Base-by-base conservation (phyloP, 2,888 invertebrate species). In the Priocnemis perturbator region DNA sequence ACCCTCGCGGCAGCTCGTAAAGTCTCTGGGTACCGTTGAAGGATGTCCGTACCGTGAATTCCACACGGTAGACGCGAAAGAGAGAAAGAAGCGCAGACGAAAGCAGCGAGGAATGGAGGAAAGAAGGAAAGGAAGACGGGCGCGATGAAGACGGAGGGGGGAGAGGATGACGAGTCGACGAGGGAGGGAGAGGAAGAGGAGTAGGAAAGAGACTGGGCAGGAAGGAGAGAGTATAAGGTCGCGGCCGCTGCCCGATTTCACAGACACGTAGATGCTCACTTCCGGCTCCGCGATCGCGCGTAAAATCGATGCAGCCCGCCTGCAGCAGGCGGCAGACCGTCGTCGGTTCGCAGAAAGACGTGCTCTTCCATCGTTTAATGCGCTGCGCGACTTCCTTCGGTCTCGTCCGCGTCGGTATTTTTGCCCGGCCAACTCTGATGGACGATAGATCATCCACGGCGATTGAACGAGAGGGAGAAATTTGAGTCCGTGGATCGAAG, bases 281-380 rank as follows among this genome's bases (percentile, higher is more conserved):
- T 73, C 77, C 78, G 77, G 75, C 62, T 67, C 53, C 64, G 68
- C 69, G 74, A 74, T 74, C 71, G 67, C 64, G 72, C 64, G 64
- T 70, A 65, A 71, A 71, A 76, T 78, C 77, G 69, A 77, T 76
- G 67, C 50, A 26, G 61, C 62, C 37, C 59, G 23, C 48, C 17
- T 50, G 50, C 56, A n/a, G 45, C 59, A 17, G 26, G 15, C n/a
- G 15, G 45, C 23, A 19, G 50, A 37, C 47, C 20, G 21, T 9
- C 55, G 17, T 21, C 53, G 45, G 45, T 53, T 44, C 66, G 52
- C 60, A 62, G 23, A 48, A 26, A 37, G 37, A 37, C 26, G 5
- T n/a, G n/a, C n/a, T n/a, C n/a, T 9, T 37, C 11, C 37, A 37
- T 11, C 60, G 45, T 23, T 21, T 45, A 48, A 60, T 26, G 60